A percentile compares a stretch with the other conserved stretches of the same genome.
These are phyloP conservation scores for Eriocheir sinensis DNA, from an alignment of 1,140 invertebrate genomes.

Conservation along the genomic window DNA sequence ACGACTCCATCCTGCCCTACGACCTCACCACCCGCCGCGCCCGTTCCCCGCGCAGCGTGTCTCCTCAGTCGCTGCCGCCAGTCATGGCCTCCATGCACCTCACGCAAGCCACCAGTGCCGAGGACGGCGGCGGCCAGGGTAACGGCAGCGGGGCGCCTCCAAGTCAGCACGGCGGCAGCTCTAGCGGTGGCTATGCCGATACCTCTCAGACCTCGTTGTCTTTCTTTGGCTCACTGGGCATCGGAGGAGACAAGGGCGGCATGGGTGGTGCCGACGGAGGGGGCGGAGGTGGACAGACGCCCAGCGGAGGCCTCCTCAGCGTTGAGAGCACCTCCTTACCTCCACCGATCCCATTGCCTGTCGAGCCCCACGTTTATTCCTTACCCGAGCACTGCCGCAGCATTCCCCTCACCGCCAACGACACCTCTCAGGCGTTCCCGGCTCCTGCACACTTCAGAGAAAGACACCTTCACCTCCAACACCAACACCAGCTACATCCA, in stretches of 20 bases:
- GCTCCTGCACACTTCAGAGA: slow-evolving; percentile 79
- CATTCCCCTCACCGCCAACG: slow-evolving; percentile 78
- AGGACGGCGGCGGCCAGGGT: slow-evolving; percentile 72
- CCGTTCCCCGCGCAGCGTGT: slow-evolving; percentile 56
- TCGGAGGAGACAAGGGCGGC: slow-evolving; percentile 67
- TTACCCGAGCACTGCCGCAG: slow-evolving; percentile 83
- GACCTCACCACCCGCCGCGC: slow-evolving; percentile 67
- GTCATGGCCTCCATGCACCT: slow-evolving; percentile 63
- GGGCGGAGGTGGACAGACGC: slow-evolving; percentile 61
- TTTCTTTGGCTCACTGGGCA: slow-evolving; percentile 63
- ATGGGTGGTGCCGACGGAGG: slow-evolving; percentile 69
- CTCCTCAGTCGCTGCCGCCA: slow-evolving; percentile 65
- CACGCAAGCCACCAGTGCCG: slow-evolving; percentile 65
- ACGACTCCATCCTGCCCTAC: slow-evolving; percentile 60
- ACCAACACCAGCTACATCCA: slow-evolving; percentile 36
- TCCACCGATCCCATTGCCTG: slow-evolving; percentile 83
- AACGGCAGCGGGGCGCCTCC: slow-evolving; percentile 61
- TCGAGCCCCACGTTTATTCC: slow-evolving; percentile 87
- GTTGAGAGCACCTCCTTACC: slow-evolving; percentile 81
- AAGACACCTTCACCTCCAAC: slow-evolving; percentile 81
- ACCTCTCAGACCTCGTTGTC: slow-evolving; percentile 56
- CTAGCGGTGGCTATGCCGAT: slow-evolving; percentile 59
- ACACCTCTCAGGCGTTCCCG: slow-evolving; percentile 81
- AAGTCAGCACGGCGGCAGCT: slow-evolving; percentile 57
- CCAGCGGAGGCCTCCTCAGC: slow-evolving; percentile 35